Evolutionary conservation across 2,888 invertebrate species (phyloP).

Genomic region (Ypsolopha sequella): DNA sequence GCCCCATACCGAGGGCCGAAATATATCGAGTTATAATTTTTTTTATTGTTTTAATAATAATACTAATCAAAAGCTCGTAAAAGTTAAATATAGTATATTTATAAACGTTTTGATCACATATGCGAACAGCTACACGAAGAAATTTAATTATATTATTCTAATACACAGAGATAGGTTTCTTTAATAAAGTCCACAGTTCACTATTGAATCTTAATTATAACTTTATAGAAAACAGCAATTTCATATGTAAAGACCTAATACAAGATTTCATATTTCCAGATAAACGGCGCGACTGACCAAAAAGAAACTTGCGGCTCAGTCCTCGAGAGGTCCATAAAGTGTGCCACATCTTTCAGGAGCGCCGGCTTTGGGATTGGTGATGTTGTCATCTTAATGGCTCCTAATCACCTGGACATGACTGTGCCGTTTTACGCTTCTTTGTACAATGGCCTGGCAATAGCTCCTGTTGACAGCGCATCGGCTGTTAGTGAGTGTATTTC

Average conservation of each 20-base stretch:
- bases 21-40: no score
- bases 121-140: no score
- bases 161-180: no score
- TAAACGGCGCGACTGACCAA: constrained; percentile 4
- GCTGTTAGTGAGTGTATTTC: constrained; percentile 1
- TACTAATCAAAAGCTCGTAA: no score
- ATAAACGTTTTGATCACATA: no score
- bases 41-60: no score
- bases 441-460: background rate
- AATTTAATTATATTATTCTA: background rate
- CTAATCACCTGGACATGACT: constrained; percentile 3
- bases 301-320: constrained; percentile 1
- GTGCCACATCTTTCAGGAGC: background rate
- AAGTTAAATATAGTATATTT: no score
- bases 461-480: background rate
- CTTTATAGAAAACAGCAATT: no score
- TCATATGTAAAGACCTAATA: background rate
- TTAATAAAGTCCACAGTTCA: no score
- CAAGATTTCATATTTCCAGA: background rate
- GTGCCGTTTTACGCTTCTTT: constrained; percentile 6
- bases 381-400: constrained; percentile 5
- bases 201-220: no score
- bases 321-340: constrained; percentile 1
- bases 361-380: constrained; percentile 2
- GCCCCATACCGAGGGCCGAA: no score